These are phyloP conservation scores for Ibidorhyncha struthersii DNA, from an alignment of 2,113 vertebrate species.

Conservation along the genomic window DNA sequence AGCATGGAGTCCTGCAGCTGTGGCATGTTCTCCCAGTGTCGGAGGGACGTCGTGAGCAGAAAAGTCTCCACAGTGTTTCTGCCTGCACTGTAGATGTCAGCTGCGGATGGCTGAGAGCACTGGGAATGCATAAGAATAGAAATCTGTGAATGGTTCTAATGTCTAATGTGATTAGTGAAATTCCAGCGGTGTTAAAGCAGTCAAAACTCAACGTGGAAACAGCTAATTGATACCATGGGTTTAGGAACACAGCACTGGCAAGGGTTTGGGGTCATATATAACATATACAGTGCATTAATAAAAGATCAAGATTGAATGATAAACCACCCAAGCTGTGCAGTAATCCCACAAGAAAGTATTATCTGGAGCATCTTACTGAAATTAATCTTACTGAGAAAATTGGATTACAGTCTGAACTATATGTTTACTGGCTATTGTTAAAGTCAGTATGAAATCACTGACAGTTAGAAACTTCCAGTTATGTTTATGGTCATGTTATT, in stretches of 20 bases:
- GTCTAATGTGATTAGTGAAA: slow-evolving; percentile 12
- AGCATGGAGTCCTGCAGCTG: slow-evolving; percentile 35
- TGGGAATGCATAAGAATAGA: not conserved
- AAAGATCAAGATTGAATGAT: slow-evolving; percentile 14
- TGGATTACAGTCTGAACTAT: slow-evolving; percentile 7
- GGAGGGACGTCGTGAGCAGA: fast-evolving
- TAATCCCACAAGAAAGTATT: slow-evolving; percentile 15
- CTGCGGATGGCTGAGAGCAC: not conserved
- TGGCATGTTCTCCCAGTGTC: fast-evolving
- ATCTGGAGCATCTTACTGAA: not conserved
- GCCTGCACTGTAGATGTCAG: not conserved
- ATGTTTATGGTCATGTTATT: slow-evolving; percentile 4
- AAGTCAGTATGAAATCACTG: slow-evolving; percentile 21
- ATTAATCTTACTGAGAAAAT: slow-evolving; percentile 2
- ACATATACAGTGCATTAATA: not conserved
- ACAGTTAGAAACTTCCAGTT: slow-evolving; percentile 10
- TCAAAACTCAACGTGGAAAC: not conserved
- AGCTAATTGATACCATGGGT: slow-evolving; percentile 25
- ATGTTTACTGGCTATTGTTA: slow-evolving; percentile 28
- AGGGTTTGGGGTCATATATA: not conserved
- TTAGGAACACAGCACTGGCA: not conserved
- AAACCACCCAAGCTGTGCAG: slow-evolving; percentile 15
- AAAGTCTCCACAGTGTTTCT: not conserved
- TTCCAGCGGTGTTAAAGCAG: not conserved
- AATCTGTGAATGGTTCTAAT: slow-evolving; percentile 4